A percentile compares a stretch with the other conserved stretches of the same genome.
phyloP scores from a whole-genome alignment of 2,888 invertebrate genomes.

The Punctoribates punctum region DNA sequence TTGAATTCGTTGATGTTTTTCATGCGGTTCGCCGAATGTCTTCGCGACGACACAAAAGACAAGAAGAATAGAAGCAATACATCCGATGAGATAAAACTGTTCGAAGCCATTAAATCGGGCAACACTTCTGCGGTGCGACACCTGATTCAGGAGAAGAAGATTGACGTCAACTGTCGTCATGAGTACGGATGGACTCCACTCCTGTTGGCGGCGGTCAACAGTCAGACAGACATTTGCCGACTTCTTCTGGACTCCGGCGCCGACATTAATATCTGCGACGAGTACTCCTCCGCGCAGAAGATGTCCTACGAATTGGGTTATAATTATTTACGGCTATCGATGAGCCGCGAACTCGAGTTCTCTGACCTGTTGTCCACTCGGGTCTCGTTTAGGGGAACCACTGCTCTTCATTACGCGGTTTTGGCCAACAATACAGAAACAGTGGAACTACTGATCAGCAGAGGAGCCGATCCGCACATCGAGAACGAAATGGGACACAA shows the following conservation, averaged over 20 bases:
- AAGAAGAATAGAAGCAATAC: constrained; percentile 15
- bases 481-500: constrained; percentile 74
- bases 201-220: constrained; percentile 77
- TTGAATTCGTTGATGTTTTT: background rate
- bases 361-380: constrained; percentile 62
- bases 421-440: constrained; percentile 66
- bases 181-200: constrained; percentile 80
- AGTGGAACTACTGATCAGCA: constrained; percentile 65
- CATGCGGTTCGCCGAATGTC: background rate
- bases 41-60: background rate
- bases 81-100: constrained; percentile 8
- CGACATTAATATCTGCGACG: constrained; percentile 70
- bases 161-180: constrained; percentile 56
- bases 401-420: constrained; percentile 82
- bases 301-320: constrained; percentile 65
- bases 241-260: constrained; percentile 65
- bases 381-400: constrained; percentile 77
- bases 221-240: constrained; percentile 56
- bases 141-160: background rate
- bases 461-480: constrained; percentile 62
- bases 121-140: background rate
- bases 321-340: constrained; percentile 65
- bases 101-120: constrained; percentile 34
- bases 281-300: constrained; percentile 67
- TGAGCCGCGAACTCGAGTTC: constrained; percentile 75